phyloP scores from a whole-genome alignment of 2,113 vertebrate genomes.

The Otolemur garnettii region DNA sequence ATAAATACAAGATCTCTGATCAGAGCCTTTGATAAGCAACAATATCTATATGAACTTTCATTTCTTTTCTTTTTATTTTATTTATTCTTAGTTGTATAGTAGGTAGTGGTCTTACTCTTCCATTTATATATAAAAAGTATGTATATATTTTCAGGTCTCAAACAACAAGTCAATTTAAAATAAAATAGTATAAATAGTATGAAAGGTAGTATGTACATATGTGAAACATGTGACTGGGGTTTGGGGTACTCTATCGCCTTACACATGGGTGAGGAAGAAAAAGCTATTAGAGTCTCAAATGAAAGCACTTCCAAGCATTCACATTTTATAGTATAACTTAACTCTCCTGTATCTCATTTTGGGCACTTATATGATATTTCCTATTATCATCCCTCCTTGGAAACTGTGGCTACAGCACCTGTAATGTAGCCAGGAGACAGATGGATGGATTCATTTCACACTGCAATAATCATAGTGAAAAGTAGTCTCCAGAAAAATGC shows the following conservation, averaged over 20 bases:
- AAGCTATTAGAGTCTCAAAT: constrained; percentile 16
- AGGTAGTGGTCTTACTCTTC: not conserved
- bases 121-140: not conserved
- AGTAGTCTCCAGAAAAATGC: not conserved
- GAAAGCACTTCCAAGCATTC: not conserved
- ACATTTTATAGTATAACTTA: constrained; percentile 20
- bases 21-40: not conserved
- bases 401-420: not conserved
- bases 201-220: rapidly evolving
- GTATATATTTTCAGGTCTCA: not conserved
- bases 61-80: not conserved
- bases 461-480: not conserved
- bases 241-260: not conserved
- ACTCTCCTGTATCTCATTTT: not conserved
- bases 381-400: not conserved
- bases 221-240: not conserved
- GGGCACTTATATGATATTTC: not conserved
- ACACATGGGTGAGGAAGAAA: rapidly evolving
- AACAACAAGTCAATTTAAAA: not conserved
- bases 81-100: not conserved
- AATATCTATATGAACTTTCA: not conserved
- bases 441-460: rapidly evolving
- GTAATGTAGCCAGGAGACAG: constrained; percentile 15
- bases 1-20: not conserved
- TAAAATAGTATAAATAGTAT: not conserved